Base-by-base conservation (phyloP, 37 sponge, comb jelly and placozoan species). In the Beroe ovata region DNA sequence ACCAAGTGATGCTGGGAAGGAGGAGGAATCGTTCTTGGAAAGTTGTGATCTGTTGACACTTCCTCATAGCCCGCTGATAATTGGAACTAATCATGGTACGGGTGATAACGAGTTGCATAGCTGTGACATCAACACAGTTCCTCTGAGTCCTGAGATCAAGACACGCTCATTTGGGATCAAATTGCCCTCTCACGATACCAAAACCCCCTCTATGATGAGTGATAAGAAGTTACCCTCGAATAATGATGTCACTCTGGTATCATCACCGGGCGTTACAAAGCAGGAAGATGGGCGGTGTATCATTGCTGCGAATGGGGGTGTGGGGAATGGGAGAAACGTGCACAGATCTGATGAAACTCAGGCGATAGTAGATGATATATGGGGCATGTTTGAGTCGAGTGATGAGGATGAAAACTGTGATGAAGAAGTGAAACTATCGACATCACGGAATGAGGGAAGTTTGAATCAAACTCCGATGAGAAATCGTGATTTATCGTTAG, bases 321-420 rank as follows among this genome's bases (percentile, higher is more conserved):
- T n/a, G n/a, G n/a, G n/a, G n/a, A n/a, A n/a, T n/a, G n/a, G n/a
- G n/a, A n/a, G n/a, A n/a, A n/a, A n/a, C n/a, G n/a, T n/a, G n/a
- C n/a, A n/a, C n/a, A n/a, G n/a, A n/a, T 4, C 23, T 20, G 28
- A 66, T 29, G 36, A 26, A 34, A 14, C 33, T 32, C 36, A 26
- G 18, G 29, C 36, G 6, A 29, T 29, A 19, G 30, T 66, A 18
- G 69, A 66, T 18, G 1, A 18, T 34, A 30, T 66, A 34, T 66
- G 69, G 69, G 69, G 16, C 1, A 66, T 66, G 69, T 66, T 66
- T 18, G 69, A 66, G 34, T 66, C 69, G 11, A 29, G 32, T 25
- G 69, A 66, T 66, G 69, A 66, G 16, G 69, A 66, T 2, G 32
- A 2, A 1, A 16, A 8, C 8, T 6, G 3, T 4, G 35, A 32